These are phyloP conservation scores for Smutsia temminckii DNA, from an alignment of 2,797 vertebrate species.

Conservation along the genomic window DNA sequence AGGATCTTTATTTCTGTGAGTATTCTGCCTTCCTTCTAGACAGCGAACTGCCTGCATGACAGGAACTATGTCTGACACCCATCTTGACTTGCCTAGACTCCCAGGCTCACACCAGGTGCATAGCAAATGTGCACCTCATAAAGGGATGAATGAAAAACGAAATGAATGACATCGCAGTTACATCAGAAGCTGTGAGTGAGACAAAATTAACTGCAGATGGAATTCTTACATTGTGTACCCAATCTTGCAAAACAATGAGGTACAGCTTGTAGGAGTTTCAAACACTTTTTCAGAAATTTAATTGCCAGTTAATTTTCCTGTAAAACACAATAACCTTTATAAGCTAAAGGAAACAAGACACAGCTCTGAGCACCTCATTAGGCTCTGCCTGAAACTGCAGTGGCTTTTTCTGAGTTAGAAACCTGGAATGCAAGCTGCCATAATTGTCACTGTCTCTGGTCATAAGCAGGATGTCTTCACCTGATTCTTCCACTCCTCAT, in stretches of 20 bases:
- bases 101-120: neutral
- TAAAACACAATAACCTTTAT: slow-evolving; percentile 51
- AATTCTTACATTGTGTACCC: slow-evolving; percentile 70
- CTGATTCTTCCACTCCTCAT: neutral
- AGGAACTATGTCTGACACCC: neutral
- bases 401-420: neutral
- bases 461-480: neutral
- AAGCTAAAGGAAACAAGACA: slow-evolving; percentile 31
- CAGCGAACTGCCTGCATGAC: neutral
- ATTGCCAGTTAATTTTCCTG: slow-evolving; percentile 66
- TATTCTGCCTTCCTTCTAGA: neutral
- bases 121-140: neutral
- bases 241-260: slow-evolving; percentile 62
- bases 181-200: slow-evolving; percentile 57
- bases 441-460: neutral
- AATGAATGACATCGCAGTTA: slow-evolving; percentile 48
- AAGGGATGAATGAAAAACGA: slow-evolving; percentile 46
- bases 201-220: slow-evolving; percentile 73
- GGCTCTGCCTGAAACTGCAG: slow-evolving; percentile 2
- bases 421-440: neutral
- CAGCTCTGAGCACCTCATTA: slow-evolving; percentile 51
- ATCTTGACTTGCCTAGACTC: neutral
- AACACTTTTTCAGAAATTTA: slow-evolving; percentile 56
- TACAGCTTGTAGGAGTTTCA: slow-evolving; percentile 63
- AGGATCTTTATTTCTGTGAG: neutral